A percentile compares a stretch with the other conserved stretches of the same genome.
These are phyloP conservation scores for Odontomyia ornata DNA, from an alignment of 2,888 invertebrate genomes.

Conservation along the genomic window DNA sequence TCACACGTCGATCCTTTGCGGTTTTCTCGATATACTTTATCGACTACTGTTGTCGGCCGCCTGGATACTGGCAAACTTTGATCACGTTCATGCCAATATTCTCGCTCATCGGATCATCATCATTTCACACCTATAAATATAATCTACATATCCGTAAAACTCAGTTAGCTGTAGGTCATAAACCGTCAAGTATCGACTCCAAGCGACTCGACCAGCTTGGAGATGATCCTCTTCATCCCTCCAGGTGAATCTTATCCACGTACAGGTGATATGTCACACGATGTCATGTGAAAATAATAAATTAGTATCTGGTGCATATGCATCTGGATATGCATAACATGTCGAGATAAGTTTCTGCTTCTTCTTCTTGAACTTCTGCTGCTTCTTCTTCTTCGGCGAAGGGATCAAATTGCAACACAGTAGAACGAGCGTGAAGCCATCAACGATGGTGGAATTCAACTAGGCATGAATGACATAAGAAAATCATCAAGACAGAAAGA, in stretches of 20 bases:
- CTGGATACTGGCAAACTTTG: neutral
- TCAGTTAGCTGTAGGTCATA: slow-evolving; percentile 13
- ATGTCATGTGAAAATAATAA: slow-evolving; percentile 19
- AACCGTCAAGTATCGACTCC: neutral
- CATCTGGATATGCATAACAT: neutral
- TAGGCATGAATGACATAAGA: slow-evolving; percentile 39
- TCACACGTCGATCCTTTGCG: slow-evolving; percentile 41
- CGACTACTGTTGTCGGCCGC: neutral
- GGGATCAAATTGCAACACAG: slow-evolving; percentile 12
- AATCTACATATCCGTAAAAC: neutral
- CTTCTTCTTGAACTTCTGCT: too few species aligned
- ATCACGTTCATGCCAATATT: slow-evolving; percentile 7
- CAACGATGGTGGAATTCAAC: slow-evolving; percentile 22
- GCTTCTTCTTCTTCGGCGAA: neutral
- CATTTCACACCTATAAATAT: neutral
- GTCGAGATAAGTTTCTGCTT: slow-evolving; percentile 6
- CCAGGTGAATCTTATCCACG: neutral
- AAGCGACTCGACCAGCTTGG: neutral
- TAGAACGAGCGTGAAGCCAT: neutral
- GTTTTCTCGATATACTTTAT: slow-evolving; percentile 32
- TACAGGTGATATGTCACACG: slow-evolving; percentile 26
- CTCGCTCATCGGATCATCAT: neutral
- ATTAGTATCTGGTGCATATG: neutral
- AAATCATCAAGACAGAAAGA: slow-evolving; percentile 38
- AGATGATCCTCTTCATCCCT: neutral